Conservation (phyloP, 2,113 vertebrate species). For the Dendrocopos noguchii region DNA sequence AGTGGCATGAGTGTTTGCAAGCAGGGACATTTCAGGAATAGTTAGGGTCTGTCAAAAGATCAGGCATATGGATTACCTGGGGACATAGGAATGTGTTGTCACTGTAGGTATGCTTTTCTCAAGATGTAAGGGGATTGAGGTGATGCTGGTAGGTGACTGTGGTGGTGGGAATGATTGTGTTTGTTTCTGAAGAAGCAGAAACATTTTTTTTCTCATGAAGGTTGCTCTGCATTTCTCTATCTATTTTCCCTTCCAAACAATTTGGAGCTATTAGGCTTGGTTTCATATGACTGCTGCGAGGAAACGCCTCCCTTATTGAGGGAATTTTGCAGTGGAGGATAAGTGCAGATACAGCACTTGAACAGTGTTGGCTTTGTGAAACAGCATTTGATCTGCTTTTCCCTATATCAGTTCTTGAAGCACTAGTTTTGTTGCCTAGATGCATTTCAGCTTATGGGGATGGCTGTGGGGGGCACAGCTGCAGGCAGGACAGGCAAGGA, state of each 20-base stretch:
- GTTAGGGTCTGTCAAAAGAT: neutral
- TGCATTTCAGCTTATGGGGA: neutral
- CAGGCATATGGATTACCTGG: neutral
- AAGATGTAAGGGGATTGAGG: neutral
- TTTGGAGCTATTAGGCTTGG: neutral
- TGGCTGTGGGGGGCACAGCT: rapidly evolving
- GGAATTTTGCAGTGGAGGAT: neutral
- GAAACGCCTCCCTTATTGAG: neutral
- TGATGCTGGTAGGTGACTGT: neutral
- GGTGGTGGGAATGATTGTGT: neutral
- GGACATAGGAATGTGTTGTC: neutral
- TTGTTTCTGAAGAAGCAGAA: neutral
- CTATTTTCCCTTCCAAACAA: neutral
- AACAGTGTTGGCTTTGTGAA: neutral
- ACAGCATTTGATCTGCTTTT: no score
- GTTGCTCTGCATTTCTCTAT: neutral
- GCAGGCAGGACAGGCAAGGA: neutral
- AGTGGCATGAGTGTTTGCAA: neutral
- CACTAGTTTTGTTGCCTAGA: neutral
- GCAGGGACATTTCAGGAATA: rapidly evolving
- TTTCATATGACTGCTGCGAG: neutral
- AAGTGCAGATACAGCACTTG: neutral
- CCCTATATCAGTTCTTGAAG: neutral
- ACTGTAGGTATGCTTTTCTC: rapidly evolving
- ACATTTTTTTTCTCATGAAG: neutral